Percentiles rank a stretch among this genome's conserved stretches.
phyloP scores from a whole-genome alignment of 1,140 invertebrate species.

The Armadillidium nasatum region DNA sequence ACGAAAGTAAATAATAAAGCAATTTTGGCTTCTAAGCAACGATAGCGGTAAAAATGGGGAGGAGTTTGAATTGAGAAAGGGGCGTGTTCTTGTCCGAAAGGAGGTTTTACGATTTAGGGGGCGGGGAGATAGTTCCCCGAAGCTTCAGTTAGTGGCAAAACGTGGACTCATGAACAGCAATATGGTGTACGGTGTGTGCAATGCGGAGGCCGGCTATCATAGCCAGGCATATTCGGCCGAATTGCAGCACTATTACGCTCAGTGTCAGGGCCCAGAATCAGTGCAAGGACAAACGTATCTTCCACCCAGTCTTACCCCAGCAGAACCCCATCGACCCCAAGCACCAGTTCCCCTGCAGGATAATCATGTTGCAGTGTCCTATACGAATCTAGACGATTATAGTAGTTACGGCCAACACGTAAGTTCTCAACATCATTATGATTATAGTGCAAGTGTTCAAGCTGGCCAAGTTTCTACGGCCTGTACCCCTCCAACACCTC shows the following conservation, averaged over 20 bases:
- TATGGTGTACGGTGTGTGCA: constrained; percentile 61
- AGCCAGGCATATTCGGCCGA: constrained; percentile 49
- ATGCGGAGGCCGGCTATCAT: constrained; percentile 49
- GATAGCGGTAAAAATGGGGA: constrained; percentile 16
- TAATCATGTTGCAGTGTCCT: constrained; percentile 55
- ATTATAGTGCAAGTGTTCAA: constrained; percentile 25
- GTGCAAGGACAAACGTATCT: constrained; percentile 39
- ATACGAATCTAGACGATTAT: constrained; percentile 79
- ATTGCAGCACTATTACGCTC: constrained; percentile 45
- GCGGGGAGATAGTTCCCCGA: constrained; percentile 8
- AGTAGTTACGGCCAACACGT: constrained; percentile 43
- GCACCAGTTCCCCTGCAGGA: constrained; percentile 32
- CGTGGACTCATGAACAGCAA: constrained; percentile 45
- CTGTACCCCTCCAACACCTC: constrained; percentile 46
- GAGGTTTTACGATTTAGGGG: constrained; percentile 16
- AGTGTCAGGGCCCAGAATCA: constrained; percentile 46
- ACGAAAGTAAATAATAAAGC: constrained; percentile 6
- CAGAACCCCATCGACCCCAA: constrained; percentile 52
- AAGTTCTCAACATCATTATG: constrained; percentile 29
- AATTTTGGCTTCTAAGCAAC: constrained; percentile 19
- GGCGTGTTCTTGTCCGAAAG: constrained; percentile 18
- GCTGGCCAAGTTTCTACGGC: constrained; percentile 29
- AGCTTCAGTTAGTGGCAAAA: constrained; percentile 31
- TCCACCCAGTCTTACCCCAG: constrained; percentile 50
- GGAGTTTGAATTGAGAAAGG: constrained; percentile 23